phyloP scores from a whole-genome alignment of 1,140 invertebrate genomes.

The Neotoxoptera formosana region DNA sequence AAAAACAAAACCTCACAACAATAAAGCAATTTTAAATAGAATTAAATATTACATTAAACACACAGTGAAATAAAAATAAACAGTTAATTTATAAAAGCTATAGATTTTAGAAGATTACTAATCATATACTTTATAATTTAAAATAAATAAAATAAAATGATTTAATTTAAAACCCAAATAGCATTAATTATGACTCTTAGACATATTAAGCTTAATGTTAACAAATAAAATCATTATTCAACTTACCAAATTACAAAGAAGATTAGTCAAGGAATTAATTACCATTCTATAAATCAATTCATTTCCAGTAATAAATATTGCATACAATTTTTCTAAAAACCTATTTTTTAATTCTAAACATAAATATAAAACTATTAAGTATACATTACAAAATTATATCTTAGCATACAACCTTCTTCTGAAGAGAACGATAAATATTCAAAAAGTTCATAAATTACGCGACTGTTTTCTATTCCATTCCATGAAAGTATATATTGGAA shows the following conservation, averaged over 20 bases:
- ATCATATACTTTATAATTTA: not conserved
- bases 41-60: too few species aligned
- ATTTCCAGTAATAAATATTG: slow-evolving; percentile 41
- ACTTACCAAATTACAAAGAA: slow-evolving; percentile 56
- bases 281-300: slow-evolving; percentile 45
- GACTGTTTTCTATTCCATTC: slow-evolving; percentile 31
- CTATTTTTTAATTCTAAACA: slow-evolving; percentile 31
- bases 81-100: not conserved
- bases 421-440: slow-evolving; percentile 46
- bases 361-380: not conserved
- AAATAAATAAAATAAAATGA: not conserved
- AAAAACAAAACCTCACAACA: too few species aligned
- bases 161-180: not conserved
- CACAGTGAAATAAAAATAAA: too few species aligned
- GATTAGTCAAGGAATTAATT: slow-evolving; percentile 47
- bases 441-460: slow-evolving; percentile 39
- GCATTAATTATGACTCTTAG: too few species aligned
- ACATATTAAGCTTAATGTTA: not conserved
- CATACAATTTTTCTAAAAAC: slow-evolving; percentile 44
- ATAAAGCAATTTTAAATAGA: not conserved
- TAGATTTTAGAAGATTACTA: not conserved
- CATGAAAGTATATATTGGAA: slow-evolving; percentile 37
- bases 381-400: not conserved
- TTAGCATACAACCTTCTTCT: slow-evolving; percentile 43
- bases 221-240: not conserved